Conservation (phyloP, 1,140 invertebrate species). For the Andricus grossulariae region DNA sequence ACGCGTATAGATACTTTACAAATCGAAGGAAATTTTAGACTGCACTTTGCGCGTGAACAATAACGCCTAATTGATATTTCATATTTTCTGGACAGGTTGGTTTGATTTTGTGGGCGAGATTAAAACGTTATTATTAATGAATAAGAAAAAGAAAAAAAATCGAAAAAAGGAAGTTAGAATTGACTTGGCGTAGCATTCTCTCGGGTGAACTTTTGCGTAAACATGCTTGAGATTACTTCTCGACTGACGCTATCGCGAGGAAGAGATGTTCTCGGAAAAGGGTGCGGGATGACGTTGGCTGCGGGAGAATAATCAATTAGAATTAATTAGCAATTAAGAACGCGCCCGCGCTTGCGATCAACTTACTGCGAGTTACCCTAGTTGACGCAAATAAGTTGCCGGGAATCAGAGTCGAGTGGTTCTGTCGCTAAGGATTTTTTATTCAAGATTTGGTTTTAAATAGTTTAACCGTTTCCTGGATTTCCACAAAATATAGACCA, state of each 20-base stretch:
- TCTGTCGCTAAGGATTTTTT: neutral
- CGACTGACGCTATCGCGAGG: constrained; percentile 41
- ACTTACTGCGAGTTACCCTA: constrained; percentile 53
- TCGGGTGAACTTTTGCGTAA: constrained; percentile 54
- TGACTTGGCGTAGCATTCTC: constrained; percentile 33
- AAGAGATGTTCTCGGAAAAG: constrained; percentile 29
- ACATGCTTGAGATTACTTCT: constrained; percentile 55
- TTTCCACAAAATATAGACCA: neutral
- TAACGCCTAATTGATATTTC: too few relatives aligned
- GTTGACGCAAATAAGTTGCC: constrained; percentile 41
- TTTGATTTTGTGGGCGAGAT: too few relatives aligned
- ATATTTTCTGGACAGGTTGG: too few relatives aligned
- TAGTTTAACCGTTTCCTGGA: neutral
- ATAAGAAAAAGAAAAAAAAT: constrained; percentile 16
- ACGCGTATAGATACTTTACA: too few relatives aligned
- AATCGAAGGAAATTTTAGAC: too few relatives aligned
- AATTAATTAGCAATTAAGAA: constrained; percentile 63
- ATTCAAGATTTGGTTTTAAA: neutral
- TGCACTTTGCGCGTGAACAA: too few relatives aligned
- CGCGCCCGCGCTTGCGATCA: constrained; percentile 46
- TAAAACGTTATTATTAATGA: neutral
- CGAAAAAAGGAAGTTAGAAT: neutral
- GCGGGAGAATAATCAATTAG: constrained; percentile 60
- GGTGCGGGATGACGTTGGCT: constrained; percentile 19
- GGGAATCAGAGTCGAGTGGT: constrained; percentile 40